A percentile compares a stretch with the other conserved stretches of the same genome.
Conservation (phyloP, 2,797 vertebrate species). For the Bovichtus variegatus region DNA sequence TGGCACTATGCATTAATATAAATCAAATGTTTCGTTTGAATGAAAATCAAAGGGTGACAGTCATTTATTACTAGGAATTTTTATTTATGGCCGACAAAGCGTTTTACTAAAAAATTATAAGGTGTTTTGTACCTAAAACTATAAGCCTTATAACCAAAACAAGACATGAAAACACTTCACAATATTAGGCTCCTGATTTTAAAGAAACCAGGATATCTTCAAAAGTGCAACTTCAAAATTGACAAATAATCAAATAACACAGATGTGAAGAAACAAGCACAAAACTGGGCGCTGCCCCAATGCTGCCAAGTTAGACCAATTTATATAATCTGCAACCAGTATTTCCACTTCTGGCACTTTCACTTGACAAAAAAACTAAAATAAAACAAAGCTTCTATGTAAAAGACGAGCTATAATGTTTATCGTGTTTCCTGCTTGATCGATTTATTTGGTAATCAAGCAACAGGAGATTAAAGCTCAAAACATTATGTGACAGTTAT, state of each 20-base stretch:
- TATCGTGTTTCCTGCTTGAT: neutral
- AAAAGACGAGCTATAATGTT: no score
- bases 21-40: neutral
- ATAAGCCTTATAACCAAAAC: neutral
- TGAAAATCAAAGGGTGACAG: neutral
- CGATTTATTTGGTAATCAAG: neutral
- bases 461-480: neutral
- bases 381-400: neutral
- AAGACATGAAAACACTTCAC: neutral
- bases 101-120: neutral
- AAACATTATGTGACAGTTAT: neutral
- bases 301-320: neutral
- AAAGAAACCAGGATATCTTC: neutral
- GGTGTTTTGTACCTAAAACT: neutral
- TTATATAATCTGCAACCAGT: neutral
- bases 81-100: no score
- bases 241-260: neutral
- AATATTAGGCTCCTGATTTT: neutral
- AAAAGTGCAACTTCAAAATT: no score
- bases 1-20: neutral
- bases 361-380: neutral
- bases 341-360: neutral
- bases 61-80: no score
- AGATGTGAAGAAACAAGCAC: neutral
- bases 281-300: neutral